A percentile compares a stretch with the other conserved stretches of the same genome.
Conservation (phyloP, 2,888 invertebrate species). For the Lasioglossum marginatum region DNA sequence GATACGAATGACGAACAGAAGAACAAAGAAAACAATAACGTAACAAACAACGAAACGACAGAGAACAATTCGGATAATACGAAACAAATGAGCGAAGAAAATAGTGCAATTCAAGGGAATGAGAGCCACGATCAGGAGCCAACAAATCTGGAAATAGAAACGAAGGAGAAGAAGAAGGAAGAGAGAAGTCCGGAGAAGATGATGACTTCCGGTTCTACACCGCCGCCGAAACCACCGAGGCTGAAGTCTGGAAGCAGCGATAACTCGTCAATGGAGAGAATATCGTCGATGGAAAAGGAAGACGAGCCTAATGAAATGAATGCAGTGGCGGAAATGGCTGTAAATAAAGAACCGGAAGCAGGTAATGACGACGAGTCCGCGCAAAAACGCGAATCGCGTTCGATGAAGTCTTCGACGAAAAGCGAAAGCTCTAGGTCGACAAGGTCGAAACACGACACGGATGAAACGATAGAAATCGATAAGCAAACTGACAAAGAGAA, state of each 20-base stretch:
- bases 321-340: constrained; percentile 20
- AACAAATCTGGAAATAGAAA: constrained; percentile 25
- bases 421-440: constrained; percentile 62
- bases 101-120: neutral
- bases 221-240: constrained; percentile 83
- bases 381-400: constrained; percentile 17
- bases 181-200: constrained; percentile 23
- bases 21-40: constrained; percentile 21
- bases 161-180: constrained; percentile 11
- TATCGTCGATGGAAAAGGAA: constrained; percentile 61
- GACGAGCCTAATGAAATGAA: constrained; percentile 20
- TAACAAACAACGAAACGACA: neutral
- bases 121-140: constrained; percentile 23
- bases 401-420: constrained; percentile 64
- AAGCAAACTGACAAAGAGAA: constrained; percentile 78
- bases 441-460: constrained; percentile 63
- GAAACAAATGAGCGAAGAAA: constrained; percentile 17
- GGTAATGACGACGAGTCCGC: constrained; percentile 2
- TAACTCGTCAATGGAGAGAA: constrained; percentile 76
- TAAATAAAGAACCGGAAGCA: constrained; percentile 41
- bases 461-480: constrained; percentile 69
- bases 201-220: constrained; percentile 76
- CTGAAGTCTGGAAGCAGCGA: constrained; percentile 85
- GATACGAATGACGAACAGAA: constrained; percentile 23
- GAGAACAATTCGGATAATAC: constrained; percentile 17